A percentile compares a stretch with the other conserved stretches of the same genome.
These are phyloP conservation scores for Drosophila pandora DNA, from an alignment of 1,140 invertebrate species.

Conservation along the genomic window DNA sequence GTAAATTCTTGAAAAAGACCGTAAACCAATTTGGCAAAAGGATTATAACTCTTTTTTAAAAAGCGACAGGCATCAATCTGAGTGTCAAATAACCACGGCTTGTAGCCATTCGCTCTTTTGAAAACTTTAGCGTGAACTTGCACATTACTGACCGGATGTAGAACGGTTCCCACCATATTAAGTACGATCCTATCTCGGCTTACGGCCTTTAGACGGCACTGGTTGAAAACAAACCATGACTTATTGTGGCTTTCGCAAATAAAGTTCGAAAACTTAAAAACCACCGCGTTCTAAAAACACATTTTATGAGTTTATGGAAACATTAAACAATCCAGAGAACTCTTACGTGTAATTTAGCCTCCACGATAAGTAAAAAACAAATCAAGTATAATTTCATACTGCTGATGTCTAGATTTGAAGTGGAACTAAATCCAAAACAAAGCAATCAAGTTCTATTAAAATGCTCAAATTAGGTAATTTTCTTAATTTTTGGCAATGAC, in stretches of 20 bases:
- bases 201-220: conserved; percentile 6
- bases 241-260: conserved; percentile 3
- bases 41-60: neutral
- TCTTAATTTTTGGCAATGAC: no score
- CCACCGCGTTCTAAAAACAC: neutral
- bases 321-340: neutral
- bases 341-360: neutral
- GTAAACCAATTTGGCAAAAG: neutral
- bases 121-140: neutral
- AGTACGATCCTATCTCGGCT: neutral
- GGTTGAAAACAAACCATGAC: conserved; percentile 5
- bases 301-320: neutral
- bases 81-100: neutral
- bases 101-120: neutral
- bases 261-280: neutral
- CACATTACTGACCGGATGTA: neutral
- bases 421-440: neutral
- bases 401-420: neutral
- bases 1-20: neutral
- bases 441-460: no score
- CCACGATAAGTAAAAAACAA: neutral
- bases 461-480: no score
- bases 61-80: conserved; percentile 1
- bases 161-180: neutral
- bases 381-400: neutral